A percentile compares a stretch with the other conserved stretches of the same genome.
Conservation (phyloP, 2,113 vertebrate species). For the Neogobius melanostomus region DNA sequence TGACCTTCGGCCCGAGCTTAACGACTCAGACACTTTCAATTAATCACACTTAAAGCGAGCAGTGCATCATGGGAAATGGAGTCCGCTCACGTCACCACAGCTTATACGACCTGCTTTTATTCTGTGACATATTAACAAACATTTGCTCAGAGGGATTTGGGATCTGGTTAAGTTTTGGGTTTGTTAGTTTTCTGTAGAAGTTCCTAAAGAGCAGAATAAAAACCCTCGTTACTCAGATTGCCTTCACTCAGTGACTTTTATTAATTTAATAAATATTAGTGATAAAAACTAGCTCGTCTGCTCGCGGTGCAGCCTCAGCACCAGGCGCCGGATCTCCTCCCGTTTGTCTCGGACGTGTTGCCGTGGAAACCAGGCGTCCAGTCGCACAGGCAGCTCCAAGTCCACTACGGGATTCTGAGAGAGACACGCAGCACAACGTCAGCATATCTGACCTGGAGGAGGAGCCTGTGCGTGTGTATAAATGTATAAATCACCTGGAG, state of each 20-base stretch:
- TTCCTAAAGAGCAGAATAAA: too few species aligned
- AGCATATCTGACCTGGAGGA: too few species aligned
- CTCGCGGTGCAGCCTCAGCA: slow-evolving; percentile 84
- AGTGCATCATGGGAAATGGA: neutral
- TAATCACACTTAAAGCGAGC: neutral
- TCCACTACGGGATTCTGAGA: slow-evolving; percentile 89
- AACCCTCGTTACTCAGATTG: too few species aligned
- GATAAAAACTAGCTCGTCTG: slow-evolving; percentile 16
- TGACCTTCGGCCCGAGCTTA: slow-evolving; percentile 31
- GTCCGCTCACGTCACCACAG: neutral
- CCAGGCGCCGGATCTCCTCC: slow-evolving; percentile 85
- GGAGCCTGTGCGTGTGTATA: too few species aligned
- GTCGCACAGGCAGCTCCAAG: slow-evolving; percentile 83
- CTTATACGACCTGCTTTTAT: neutral
- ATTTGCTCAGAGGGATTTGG: neutral
- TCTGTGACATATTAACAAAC: too few species aligned
- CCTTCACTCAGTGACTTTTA: too few species aligned
- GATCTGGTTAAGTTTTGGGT: too few species aligned
- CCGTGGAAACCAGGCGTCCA: slow-evolving; percentile 90
- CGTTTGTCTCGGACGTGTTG: slow-evolving; percentile 86
- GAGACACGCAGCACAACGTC: slow-evolving; percentile 35
- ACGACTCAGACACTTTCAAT: slow-evolving; percentile 13
- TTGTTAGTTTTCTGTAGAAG: too few species aligned
- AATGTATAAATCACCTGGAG: too few species aligned
- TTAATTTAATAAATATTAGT: too few species aligned